Percentiles rank a stretch among this genome's conserved stretches.
phyloP scores from a whole-genome alignment of 2,797 vertebrate genomes.

The Schizothorax lantsangensis region DNA sequence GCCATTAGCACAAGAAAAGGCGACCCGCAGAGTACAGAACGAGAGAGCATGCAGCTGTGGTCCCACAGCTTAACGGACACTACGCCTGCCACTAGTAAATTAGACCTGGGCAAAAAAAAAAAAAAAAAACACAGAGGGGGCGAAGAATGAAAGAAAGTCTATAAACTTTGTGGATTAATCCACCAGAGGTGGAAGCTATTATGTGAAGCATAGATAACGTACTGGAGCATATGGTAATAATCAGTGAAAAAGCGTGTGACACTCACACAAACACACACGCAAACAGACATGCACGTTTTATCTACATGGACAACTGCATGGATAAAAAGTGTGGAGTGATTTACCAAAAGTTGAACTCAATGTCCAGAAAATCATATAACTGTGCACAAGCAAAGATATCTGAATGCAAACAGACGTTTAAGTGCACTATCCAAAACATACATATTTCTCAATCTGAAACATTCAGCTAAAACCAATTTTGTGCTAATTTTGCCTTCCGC shows the following conservation, averaged over 20 bases:
- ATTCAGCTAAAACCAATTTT: conserved; percentile 27
- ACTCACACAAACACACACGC: conserved; percentile 57
- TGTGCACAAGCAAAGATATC: conserved; percentile 8
- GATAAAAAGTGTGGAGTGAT: not conserved
- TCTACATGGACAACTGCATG: conserved; percentile 2
- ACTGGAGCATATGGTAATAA: conserved; percentile 74
- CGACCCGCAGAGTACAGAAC: conserved; percentile 62
- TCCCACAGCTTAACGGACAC: conserved; percentile 66
- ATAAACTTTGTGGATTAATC: conserved; percentile 66
- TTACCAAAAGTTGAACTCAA: conserved; percentile 5
- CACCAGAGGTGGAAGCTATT: conserved; percentile 72
- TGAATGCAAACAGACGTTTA: conserved; percentile 24
- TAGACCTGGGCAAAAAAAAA: conserved; percentile 64
- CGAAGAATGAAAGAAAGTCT: conserved; percentile 48
- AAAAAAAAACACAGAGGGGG: not conserved
- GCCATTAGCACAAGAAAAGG: conserved; percentile 82
- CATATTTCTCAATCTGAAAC: conserved; percentile 33
- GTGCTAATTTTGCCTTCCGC: conserved; percentile 32
- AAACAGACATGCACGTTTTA: conserved; percentile 29
- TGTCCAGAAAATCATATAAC: not conserved
- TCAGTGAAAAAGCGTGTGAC: conserved; percentile 64
- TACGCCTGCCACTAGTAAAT: conserved; percentile 80
- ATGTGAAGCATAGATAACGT: conserved; percentile 73
- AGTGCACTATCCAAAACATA: not conserved
- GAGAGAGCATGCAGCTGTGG: conserved; percentile 75